Base-by-base conservation (phyloP, 1,140 invertebrate genomes). In the Polypedilum vanderplanki region DNA sequence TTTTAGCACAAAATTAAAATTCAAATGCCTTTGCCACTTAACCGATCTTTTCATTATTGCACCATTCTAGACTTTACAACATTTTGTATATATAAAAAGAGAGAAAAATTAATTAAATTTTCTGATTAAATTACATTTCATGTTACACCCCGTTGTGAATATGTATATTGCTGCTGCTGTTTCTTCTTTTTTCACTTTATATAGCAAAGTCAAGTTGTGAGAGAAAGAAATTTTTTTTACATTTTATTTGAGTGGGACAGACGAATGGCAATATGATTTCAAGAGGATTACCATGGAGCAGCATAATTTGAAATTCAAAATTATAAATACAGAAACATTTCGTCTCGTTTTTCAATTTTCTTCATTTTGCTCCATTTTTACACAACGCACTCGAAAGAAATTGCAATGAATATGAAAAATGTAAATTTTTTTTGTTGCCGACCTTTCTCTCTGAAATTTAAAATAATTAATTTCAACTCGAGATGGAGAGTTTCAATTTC, bases 91-190 rank as follows among this genome's bases (percentile, higher is more conserved):
- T 15, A 57, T 15, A 70, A 10, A 18, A 18, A 70, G 20, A 70
- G 17, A 18, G 65, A 20, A 18, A 70, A 70, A 70, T 70, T 70
- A 70, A 70, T 70, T 70, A 70, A 70, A 70, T 20, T 70, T 70
- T 70, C 17, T 70, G 17, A 70, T 70, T 70, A 70, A 70, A 70
- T 70, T 70, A 70, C 65, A 70, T 18, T 22, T 70, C 17, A 18
- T 22, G 65, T 70, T 70, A 70, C 18, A 70, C 65, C 65, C 65
- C 17, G 17, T 70, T 70, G 9, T 70, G 9, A 7, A 57, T 12
- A 4, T 15, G n/a, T 12, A n/a, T 57, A n/a, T 57, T 57, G 9
- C 15, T 46, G 15, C 41, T 46, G 9, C 41, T 46, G 1, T 9
- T 46, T 15, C 9, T 46, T 46, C 41, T 9, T 15, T 41, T 46